Conservation (phyloP, 2,797 vertebrate genomes). For the Amblyraja radiata region DNA sequence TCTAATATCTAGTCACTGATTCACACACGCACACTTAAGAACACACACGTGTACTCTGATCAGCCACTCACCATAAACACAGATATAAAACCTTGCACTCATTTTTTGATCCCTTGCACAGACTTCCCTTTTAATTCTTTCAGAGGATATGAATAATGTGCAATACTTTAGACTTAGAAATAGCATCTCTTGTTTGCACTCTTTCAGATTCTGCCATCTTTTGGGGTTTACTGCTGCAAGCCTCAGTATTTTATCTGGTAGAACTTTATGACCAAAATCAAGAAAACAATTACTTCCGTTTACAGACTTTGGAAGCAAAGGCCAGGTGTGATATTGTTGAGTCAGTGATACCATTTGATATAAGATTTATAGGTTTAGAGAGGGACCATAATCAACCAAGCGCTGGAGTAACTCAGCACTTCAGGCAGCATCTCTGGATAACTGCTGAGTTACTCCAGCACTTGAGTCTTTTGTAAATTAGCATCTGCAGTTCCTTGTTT, state of each 20-base stretch:
- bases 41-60: too few species aligned
- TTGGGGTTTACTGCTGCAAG: not conserved
- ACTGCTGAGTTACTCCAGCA: too few species aligned
- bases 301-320: too few species aligned
- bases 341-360: not conserved
- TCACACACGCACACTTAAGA: too few species aligned
- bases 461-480: too few species aligned
- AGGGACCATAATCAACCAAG: not conserved
- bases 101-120: not conserved
- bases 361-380: not conserved
- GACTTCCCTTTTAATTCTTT: not conserved
- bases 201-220: not conserved
- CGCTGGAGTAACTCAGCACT: too few species aligned
- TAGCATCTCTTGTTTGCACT: not conserved
- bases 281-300: not conserved
- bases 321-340: not conserved
- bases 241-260: not conserved
- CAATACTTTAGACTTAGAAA: not conserved
- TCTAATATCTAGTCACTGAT: too few species aligned
- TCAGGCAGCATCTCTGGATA: too few species aligned
- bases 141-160: not conserved
- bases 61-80: too few species aligned
- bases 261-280: not conserved
- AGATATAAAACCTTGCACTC: too few species aligned
- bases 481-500: too few species aligned